phyloP scores from a whole-genome alignment of 2,888 invertebrate species.

The Elysia crispata region DNA sequence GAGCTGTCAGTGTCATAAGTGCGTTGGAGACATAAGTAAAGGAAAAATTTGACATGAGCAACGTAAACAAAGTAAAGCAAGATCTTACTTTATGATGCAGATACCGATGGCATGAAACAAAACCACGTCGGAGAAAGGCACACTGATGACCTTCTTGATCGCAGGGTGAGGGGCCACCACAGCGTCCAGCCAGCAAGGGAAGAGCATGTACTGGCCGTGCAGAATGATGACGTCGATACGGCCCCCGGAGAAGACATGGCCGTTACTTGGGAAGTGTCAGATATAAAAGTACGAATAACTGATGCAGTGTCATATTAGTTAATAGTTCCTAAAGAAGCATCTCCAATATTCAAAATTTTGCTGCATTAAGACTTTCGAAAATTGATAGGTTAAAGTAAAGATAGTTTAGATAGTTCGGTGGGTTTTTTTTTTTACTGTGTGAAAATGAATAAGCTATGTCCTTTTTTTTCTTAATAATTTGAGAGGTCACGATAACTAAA shows the following conservation, averaged over 20 bases:
- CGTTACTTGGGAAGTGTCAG: not conserved
- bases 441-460: too few species aligned
- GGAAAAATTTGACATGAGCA: not conserved
- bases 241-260: constrained; percentile 20
- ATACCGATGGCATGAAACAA: constrained; percentile 24
- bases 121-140: constrained; percentile 25
- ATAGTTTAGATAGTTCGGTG: too few species aligned
- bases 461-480: too few species aligned
- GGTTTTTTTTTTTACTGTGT: too few species aligned
- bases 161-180: constrained; percentile 15
- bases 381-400: too few species aligned
- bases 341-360: too few species aligned
- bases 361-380: too few species aligned
- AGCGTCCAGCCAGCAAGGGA: constrained; percentile 24
- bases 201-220: constrained; percentile 38
- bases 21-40: too few species aligned
- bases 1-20: not conserved
- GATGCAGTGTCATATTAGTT: not conserved
- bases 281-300: not conserved
- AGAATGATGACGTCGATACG: constrained; percentile 36
- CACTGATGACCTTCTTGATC: constrained; percentile 6
- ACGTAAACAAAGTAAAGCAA: not conserved
- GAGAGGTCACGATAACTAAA: too few species aligned
- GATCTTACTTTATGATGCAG: constrained; percentile 18
- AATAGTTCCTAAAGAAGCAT: not conserved